A percentile compares a stretch with the other conserved stretches of the same genome.
Evolutionary conservation across 2,113 vertebrate species (phyloP).

Genomic region (Lasiurus cinereus): DNA sequence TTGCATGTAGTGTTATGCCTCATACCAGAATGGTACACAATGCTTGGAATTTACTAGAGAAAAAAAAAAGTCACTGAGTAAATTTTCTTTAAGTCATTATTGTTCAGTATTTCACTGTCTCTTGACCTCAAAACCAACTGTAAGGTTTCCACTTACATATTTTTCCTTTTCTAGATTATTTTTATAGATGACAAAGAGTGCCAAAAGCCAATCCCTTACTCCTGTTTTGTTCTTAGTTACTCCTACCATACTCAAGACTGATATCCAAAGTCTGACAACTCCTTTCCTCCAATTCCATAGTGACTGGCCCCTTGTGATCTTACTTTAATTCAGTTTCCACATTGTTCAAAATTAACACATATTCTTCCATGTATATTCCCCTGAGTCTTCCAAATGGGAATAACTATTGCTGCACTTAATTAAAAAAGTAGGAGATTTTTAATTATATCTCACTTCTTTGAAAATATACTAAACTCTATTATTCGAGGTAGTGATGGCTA

Average conservation of each 20-base stretch:
- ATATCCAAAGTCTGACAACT: not conserved
- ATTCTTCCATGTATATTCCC: not conserved
- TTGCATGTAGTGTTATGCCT: not conserved
- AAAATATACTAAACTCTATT: slow-evolving; percentile 60
- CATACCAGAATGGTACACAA: not conserved
- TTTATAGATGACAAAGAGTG: not conserved
- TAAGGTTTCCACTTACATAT: not conserved
- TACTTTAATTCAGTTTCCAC: slow-evolving; percentile 53
- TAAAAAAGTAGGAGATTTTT: slow-evolving; percentile 72
- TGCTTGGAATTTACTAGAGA: slow-evolving; percentile 13
- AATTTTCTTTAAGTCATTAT: not conserved
- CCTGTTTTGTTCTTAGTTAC: not conserved
- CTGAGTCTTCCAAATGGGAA: slow-evolving; percentile 58
- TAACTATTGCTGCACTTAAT: slow-evolving; percentile 58
- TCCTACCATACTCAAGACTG: not conserved
- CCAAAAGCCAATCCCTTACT: not conserved
- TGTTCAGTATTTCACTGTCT: slow-evolving; percentile 10
- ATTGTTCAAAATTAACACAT: slow-evolving; percentile 59
- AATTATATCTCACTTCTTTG: slow-evolving; percentile 54
- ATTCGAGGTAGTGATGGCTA: slow-evolving; percentile 39
- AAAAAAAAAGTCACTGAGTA: not conserved
- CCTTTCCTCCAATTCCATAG: not conserved
- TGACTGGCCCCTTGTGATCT: slow-evolving; percentile 13
- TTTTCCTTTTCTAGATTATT: slow-evolving; percentile 19
- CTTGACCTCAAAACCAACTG: not conserved